phyloP scores from a whole-genome alignment of 2,113 vertebrate genomes.

The Diadophis punctatus region DNA sequence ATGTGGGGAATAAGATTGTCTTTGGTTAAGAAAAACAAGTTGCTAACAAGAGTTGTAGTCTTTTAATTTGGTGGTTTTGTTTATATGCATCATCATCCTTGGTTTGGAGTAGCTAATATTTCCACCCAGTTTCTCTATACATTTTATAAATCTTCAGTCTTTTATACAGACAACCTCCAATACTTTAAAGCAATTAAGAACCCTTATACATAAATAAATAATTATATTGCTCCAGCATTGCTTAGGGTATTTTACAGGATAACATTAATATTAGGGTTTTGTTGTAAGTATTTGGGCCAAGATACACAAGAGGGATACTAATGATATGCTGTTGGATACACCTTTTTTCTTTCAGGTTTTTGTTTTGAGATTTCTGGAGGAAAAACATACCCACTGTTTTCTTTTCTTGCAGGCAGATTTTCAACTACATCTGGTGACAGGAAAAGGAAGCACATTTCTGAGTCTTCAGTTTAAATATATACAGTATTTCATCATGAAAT shows the following conservation, averaged over 20 bases:
- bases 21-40: slow-evolving; percentile 3
- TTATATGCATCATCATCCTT: neutral
- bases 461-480: neutral
- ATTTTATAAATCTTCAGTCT: neutral
- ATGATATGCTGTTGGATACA: neutral
- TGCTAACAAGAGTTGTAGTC: neutral
- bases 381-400: neutral
- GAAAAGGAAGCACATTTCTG: neutral
- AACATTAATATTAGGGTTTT: neutral
- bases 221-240: neutral
- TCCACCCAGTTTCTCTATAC: neutral
- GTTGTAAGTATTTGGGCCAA: neutral
- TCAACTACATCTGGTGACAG: neutral
- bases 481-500: no score
- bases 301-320: neutral
- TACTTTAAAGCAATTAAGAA: neutral
- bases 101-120: neutral
- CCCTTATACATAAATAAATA: no score
- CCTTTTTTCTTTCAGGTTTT: neutral
- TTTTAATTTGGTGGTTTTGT: neutral
- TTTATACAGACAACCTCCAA: neutral
- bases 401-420: neutral
- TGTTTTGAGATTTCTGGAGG: neutral
- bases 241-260: neutral
- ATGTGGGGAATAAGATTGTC: neutral